Evolutionary conservation across 2,797 vertebrate genomes (phyloP), one percentile per base, ranked within the genome.

Genomic region (Poliocrania exsul): DNA sequence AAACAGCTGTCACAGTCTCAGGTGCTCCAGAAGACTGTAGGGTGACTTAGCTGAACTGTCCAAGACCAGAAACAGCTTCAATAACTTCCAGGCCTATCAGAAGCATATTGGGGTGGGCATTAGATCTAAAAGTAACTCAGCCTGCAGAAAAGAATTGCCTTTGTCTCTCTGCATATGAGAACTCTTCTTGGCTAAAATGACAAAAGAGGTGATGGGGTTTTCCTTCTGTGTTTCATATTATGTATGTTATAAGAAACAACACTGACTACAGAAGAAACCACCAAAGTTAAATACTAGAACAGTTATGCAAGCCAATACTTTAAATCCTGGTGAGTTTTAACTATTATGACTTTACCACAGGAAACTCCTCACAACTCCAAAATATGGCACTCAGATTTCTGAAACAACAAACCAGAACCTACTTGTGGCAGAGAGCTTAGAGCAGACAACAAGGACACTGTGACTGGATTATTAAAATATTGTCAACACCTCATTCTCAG

Each of bases 131-230:
- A 74, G 25, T 11, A 17, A 56, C 40, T 77, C 61, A 56, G 33
- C 28, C 56, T 69, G 28, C n/a, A 51, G 25, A 66, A 79, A 77
- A 81, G 19, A 29, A 13, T 9, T 56, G 12, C 12, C 17, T 73
- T 62, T 74, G 11, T 81, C 54, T 10, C 4, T 56, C n/a, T 81
- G 20, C 17, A 7, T 40, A 14, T 51, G 21, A 62, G 21, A 88
- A 47, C 26, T 51, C 42, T 50, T 67, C 44, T 46, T 84, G 51
- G 9, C 25, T 77, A 44, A 69, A 79, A 69, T 65, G 13, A 42
- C 35, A 38, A 4, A 50, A 24, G 4, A 0, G 2, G 5, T 65
- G 2, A 1, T 25, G 11, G 0, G 3, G 28, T 51, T 84, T 69
- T 38, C 11, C 29, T 67, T 73, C 28, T 74, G 19, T 73, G 9